Evolutionary conservation across 1,140 invertebrate genomes (phyloP).

Genomic region (Mizuhopecten yessoensis): DNA sequence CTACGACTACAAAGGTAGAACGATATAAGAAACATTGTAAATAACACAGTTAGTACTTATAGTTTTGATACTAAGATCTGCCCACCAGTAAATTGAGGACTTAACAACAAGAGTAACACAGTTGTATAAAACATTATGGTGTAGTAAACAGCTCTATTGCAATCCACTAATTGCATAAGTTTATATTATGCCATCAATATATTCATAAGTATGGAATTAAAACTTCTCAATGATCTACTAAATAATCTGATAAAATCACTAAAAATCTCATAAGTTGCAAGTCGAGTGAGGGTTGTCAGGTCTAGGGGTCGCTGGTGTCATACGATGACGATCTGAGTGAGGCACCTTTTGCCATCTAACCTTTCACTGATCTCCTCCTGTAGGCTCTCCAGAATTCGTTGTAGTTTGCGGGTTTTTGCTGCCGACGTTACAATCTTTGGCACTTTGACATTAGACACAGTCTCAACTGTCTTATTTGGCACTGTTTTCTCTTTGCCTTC

Average conservation of each 20-base stretch:
- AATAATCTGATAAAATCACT: background rate
- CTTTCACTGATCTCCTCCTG: conserved; percentile 52
- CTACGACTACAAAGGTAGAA: background rate
- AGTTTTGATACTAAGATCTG: background rate
- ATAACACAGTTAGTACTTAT: background rate
- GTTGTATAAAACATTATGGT: background rate
- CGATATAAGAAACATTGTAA: background rate
- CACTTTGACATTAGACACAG: conserved; percentile 1
- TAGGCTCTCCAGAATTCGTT: conserved; percentile 54
- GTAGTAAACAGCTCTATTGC: background rate
- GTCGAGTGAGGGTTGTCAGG: background rate
- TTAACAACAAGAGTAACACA: background rate
- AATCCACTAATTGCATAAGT: background rate
- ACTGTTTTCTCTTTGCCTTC: background rate
- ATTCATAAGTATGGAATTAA: background rate
- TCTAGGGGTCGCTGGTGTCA: background rate
- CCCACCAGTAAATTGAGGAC: background rate
- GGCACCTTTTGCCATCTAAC: conserved; percentile 45
- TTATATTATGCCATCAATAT: background rate
- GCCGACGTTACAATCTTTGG: conserved; percentile 48
- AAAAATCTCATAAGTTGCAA: background rate
- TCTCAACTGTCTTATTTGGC: background rate
- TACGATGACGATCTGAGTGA: conserved; percentile 58
- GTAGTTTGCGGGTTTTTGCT: conserved; percentile 49
- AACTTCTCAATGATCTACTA: background rate